These are phyloP conservation scores for Periparus ater DNA, from an alignment of 2,797 vertebrate genomes.

Conservation along the genomic window DNA sequence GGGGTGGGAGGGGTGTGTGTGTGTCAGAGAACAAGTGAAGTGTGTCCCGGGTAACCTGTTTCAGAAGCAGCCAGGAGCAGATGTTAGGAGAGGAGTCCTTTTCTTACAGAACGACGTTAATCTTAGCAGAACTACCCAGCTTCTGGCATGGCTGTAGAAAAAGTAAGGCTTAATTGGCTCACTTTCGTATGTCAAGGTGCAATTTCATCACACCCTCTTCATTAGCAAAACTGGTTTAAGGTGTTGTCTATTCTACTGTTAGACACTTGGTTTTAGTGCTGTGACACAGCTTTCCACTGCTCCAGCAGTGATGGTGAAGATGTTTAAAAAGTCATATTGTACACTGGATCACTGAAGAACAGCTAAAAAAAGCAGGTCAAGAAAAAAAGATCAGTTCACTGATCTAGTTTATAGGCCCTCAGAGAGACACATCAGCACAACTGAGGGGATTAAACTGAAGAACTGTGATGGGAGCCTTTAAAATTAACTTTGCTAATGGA, in stretches of 20 bases:
- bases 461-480: neutral
- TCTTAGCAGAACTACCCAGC: neutral
- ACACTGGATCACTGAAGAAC: neutral
- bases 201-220: neutral
- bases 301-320: neutral
- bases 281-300: neutral
- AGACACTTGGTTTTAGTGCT: neutral
- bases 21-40: neutral
- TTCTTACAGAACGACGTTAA: neutral
- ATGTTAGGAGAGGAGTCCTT: neutral
- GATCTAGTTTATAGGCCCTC: constrained; percentile 56
- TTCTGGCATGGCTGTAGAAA: neutral
- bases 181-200: neutral
- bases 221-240: neutral
- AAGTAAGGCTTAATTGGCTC: neutral
- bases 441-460: neutral
- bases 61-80: neutral
- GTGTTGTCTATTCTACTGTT: neutral
- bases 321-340: neutral
- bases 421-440: neutral
- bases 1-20: neutral
- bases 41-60: neutral
- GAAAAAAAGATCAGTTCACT: constrained; percentile 30
- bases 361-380: constrained; percentile 30
- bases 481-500: constrained; percentile 5